Base-by-base conservation (phyloP, 2,113 vertebrate species). In the Perognathus longimembris region DNA sequence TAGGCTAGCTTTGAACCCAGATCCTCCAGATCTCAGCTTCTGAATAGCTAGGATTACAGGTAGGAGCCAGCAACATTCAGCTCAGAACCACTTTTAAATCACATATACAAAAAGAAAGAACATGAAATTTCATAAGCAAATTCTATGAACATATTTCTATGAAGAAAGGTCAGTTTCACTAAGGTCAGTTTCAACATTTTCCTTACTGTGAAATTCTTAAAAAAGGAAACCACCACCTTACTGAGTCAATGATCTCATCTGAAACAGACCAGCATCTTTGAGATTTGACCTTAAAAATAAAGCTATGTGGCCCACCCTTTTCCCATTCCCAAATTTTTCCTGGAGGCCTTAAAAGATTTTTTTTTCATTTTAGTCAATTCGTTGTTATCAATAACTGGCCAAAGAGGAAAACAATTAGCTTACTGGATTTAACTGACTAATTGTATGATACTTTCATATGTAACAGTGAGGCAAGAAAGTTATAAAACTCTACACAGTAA, bases 141-240 rank as follows among this genome's bases (percentile, higher is more conserved):
- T 40, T 69, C 45, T 12, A 2, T 92, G 78, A 91, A 34, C 36
- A 70, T 78, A 88, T 40, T 69, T 94, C 70, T 95, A 14, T 92
- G 81, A 87, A 87, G 45, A 91, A 94, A 95, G 36, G 57, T 88
- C 81, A 93, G 77, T 94, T 93, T 93, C 36, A 93, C 75, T 71
- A 93, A 94, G 32, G n/a, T 45, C 81, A 70, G 11, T 26, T 22
- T 4, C 42, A 93, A 34, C 40, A 34, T 71, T 76, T 92, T 92
- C n/a, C 81, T 90, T 89, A 34, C 9, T 67, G 36, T 92, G 77
- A 91, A 92, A 91, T 94, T 89, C 32, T 84, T 94, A 7, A 82
- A 85, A 93, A 91, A 74, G 21, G 26, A 91, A 89, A 75, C 20
- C 20, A 59, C 8, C 10, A 87, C 73, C 84, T 91, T 42, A 38